These are phyloP conservation scores for Trichonephila clavipes DNA, from an alignment of 1,140 invertebrate species.

Conservation along the genomic window DNA sequence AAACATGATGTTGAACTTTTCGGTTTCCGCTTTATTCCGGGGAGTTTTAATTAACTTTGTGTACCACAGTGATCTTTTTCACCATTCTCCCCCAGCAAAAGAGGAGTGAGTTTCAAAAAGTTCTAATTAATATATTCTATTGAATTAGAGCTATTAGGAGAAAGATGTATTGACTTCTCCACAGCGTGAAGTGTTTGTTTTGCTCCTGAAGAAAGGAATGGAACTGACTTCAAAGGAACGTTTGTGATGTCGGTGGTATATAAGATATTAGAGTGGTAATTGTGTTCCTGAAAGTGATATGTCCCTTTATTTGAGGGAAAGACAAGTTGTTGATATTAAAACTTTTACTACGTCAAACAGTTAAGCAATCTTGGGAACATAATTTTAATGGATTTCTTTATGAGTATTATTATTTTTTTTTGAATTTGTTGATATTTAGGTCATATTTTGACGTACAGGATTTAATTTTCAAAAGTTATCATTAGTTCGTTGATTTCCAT, in stretches of 20 bases:
- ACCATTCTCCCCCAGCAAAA: background rate
- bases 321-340: background rate
- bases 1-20: background rate
- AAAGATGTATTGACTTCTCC: background rate
- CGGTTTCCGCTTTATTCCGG: background rate
- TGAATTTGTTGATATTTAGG: too few species aligned
- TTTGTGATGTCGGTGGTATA: background rate
- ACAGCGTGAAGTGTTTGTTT: background rate
- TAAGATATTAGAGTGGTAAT: background rate
- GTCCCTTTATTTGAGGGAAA: background rate
- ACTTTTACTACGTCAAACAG: background rate
- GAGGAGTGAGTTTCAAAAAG: background rate
- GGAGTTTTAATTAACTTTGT: constrained; percentile 6
- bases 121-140: constrained; percentile 21
- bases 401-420: too few species aligned
- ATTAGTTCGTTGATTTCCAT: too few species aligned
- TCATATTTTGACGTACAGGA: too few species aligned
- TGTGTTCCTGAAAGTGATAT: background rate
- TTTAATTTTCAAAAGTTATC: too few species aligned
- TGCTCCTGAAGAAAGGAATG: background rate
- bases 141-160: background rate
- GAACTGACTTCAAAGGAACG: background rate
- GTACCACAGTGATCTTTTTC: background rate
- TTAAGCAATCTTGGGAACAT: too few species aligned
- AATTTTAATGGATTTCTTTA: too few species aligned